Percentiles rank a stretch among this genome's conserved stretches.
phyloP scores from a whole-genome alignment of 2,888 invertebrate genomes.

The Ceriagrion tenellum region DNA sequence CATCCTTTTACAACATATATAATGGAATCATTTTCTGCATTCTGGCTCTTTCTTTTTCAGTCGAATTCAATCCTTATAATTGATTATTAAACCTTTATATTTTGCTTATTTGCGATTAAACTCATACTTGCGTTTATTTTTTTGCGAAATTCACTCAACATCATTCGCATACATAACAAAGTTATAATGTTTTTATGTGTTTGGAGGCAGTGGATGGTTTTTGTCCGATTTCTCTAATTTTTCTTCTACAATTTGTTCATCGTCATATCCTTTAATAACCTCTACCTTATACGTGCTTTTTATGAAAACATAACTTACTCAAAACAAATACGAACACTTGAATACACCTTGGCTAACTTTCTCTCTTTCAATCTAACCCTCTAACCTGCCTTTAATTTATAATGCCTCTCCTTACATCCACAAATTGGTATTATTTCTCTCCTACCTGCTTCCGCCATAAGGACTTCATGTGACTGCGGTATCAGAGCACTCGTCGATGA shows the following conservation, averaged over 20 bases:
- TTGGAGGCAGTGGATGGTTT: not conserved
- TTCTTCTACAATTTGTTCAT: not conserved
- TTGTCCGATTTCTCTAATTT: not conserved
- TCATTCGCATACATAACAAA: not conserved
- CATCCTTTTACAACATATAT: not conserved
- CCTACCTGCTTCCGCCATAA: slow-evolving; percentile 57
- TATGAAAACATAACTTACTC: not conserved
- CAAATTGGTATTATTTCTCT: slow-evolving; percentile 46
- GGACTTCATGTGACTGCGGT: slow-evolving; percentile 59
- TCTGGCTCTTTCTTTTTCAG: not conserved
- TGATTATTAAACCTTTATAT: not conserved
- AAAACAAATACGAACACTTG: slow-evolving; percentile 29
- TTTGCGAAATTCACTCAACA: not conserved
- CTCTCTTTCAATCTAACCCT: not conserved
- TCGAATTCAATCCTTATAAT: not conserved
- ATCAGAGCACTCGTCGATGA: slow-evolving; percentile 62
- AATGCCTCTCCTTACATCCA: slow-evolving; percentile 7
- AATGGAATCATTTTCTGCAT: not conserved
- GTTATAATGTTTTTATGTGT: not conserved
- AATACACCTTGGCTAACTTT: slow-evolving; percentile 11
- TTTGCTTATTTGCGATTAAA: not conserved
- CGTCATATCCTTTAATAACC: not conserved
- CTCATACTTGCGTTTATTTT: not conserved
- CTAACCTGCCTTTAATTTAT: slow-evolving; percentile 14
- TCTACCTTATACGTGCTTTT: not conserved